Evolutionary conservation across 2,888 invertebrate genomes (phyloP).

Genomic region (Megamerina dolium): DNA sequence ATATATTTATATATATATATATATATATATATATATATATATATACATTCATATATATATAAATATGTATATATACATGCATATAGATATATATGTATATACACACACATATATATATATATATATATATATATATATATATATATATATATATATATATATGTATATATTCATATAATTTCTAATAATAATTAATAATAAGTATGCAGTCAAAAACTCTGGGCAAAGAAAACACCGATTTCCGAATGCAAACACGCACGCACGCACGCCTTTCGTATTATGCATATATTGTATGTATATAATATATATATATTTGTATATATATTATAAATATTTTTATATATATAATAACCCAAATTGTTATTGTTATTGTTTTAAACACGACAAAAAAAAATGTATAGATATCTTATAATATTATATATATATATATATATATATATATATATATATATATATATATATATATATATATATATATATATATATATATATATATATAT

Average conservation of each 20-base stretch:
- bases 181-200: too few species aligned
- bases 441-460: constrained; percentile 18
- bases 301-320: too few species aligned
- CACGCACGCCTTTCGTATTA: constrained; percentile 15
- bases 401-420: not conserved
- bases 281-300: too few species aligned
- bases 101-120: constrained; percentile 10
- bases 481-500: constrained; percentile 2
- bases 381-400: not conserved
- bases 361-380: constrained; percentile 9
- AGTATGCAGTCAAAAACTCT: too few species aligned
- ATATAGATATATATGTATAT: constrained; percentile 13
- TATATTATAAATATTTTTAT: too few species aligned
- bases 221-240: too few species aligned
- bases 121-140: constrained; percentile 8
- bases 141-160: constrained; percentile 7
- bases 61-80: too few species aligned
- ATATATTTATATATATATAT: constrained; percentile 5
- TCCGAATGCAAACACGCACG: not conserved
- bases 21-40: constrained; percentile 12
- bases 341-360: too few species aligned
- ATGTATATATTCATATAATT: constrained; percentile 15
- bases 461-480: constrained; percentile 15
- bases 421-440: not conserved
- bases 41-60: too few species aligned